Base-by-base conservation (phyloP, 2,113 vertebrate species). In the Dasyurus viverrinus region DNA sequence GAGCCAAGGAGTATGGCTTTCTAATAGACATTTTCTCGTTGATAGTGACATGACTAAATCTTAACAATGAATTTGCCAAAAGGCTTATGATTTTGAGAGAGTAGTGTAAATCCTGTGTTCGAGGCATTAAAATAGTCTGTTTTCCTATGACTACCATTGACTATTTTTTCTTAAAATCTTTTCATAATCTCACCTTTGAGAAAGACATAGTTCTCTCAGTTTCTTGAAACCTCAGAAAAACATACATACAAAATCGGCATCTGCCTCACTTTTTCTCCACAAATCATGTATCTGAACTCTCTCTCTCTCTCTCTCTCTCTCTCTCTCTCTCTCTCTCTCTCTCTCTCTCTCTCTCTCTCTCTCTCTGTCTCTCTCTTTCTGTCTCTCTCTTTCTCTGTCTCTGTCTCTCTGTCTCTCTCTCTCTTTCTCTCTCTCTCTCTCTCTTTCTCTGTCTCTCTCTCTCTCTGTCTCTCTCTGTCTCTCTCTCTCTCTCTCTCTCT, bases 91-190 rank as follows among this genome's bases (percentile, higher is more conserved):
- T 68, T 68, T 89, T 26, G 55, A n/a, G 0, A 57, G 52, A 46
- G 26, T 27, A 50, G 26, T 50, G 3, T 89, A 48, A 90, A 2
- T 48, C 14, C 25, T 90, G 19, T 50, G 53, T 24, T 92, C 52
- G 16, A n/a, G 91, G n/a, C 10, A 46, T 42, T 84, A 84, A 90
- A 90, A 7, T 48, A 55, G 68, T 90, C 94, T 91, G 42, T 93
- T 90, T 96, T 93, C 57, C 93, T 50, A 7, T n/a, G 54, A 25
- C 47, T 54, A 46, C n/a, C 53, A 46, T n/a, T 89, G 95, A 94
- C 92, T 93, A 94, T 97, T 60, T 54, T 96, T 90, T 89, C 22
- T 76, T 54, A 47, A 90, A 97, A 53, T 84, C 47, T 95, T 76
- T n/a, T 24, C 26, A 92, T 42, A 90, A 8, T 92, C 90, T 96